Evolutionary conservation across 2,888 invertebrate genomes (phyloP).

Genomic region (Molanna angustata): DNA sequence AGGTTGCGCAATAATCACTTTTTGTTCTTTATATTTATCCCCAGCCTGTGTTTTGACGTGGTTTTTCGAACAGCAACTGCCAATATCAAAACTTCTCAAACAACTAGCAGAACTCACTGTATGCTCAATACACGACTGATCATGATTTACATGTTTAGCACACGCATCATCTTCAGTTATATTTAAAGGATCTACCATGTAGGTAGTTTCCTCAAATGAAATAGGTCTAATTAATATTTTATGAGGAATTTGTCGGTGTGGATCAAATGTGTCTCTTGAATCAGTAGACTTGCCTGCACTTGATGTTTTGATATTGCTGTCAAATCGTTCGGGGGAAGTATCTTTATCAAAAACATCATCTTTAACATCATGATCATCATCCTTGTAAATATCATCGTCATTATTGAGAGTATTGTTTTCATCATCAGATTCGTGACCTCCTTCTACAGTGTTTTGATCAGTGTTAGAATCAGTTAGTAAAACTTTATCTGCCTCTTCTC

Average conservation of each 20-base stretch:
- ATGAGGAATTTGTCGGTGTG: slow-evolving; percentile 22
- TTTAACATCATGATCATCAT: slow-evolving; percentile 50
- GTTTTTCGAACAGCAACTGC: slow-evolving; percentile 47
- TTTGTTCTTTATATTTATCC: slow-evolving; percentile 33
- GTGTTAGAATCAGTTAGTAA: slow-evolving; percentile 64
- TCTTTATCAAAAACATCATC: slow-evolving; percentile 43
- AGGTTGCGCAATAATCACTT: slow-evolving; percentile 60
- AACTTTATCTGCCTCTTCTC: slow-evolving; percentile 75
- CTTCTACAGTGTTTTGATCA: slow-evolving; percentile 57
- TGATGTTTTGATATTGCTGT: slow-evolving; percentile 37
- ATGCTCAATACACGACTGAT: slow-evolving; percentile 50
- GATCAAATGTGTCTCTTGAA: slow-evolving; percentile 34
- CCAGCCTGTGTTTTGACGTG: slow-evolving; percentile 43
- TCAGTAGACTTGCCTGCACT: slow-evolving; percentile 29
- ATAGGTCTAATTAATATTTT: slow-evolving; percentile 45
- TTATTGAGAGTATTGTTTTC: slow-evolving; percentile 70
- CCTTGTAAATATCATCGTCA: slow-evolving; percentile 58
- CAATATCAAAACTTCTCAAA: slow-evolving; percentile 47
- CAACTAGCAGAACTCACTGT: slow-evolving; percentile 51
- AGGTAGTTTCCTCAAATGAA: slow-evolving; percentile 52
- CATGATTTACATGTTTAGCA: slow-evolving; percentile 47
- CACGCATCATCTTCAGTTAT: slow-evolving; percentile 46
- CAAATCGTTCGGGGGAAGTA: slow-evolving; percentile 37
- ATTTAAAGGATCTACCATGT: slow-evolving; percentile 54
- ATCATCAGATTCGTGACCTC: slow-evolving; percentile 62